Evolutionary conservation across 1,140 invertebrate genomes (phyloP), one percentile per base, ranked within the genome.

Genomic region (Geopemphigus sp.): DNA sequence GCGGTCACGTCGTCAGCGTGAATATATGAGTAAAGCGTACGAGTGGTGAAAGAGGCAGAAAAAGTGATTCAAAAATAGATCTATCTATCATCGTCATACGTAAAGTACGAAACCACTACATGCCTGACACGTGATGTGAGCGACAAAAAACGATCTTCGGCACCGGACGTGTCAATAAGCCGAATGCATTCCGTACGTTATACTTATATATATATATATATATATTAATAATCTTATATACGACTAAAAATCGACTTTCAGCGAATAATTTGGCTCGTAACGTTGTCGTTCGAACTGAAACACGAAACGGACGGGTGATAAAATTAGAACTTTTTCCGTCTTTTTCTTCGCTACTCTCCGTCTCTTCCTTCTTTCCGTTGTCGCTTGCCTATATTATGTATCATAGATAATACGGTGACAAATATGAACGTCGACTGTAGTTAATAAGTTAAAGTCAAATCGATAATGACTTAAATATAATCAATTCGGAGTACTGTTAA

Each of bases 281-380:
- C 32, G 32, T 39, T 8, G 19, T 1, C 19, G 61, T 3, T 15
- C 61, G 19, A 17, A n/a, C 8, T 4, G 61, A 29, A 64, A 66
- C 63, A 45, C 63, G 63, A 66, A 45, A 39, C 63, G 26, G 32
- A 19, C 5, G 63, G n/a, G 47, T 50, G 32, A 66, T 32, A 12
- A n/a, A 66, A 39, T 66, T 66, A 66, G 63, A 66, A 66, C n/a
- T 66, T 14, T n/a, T n/a, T 66, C n/a, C n/a, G 17, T 50, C 47
- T 50, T 12, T 50, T 12, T 11, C 47, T 39, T 8, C 32, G 3
- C 8, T 39, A 39, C 32, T 39, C 32, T 3, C 32, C 32, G 32
- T 39, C n/a, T n/a, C n/a, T n/a, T n/a, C n/a, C n/a, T n/a, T n/a
- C n/a, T n/a, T n/a, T n/a, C n/a, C n/a, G n/a, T n/a, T n/a, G n/a